Conservation (phyloP, 2,888 invertebrate genomes). For the Oscheius onirici region DNA sequence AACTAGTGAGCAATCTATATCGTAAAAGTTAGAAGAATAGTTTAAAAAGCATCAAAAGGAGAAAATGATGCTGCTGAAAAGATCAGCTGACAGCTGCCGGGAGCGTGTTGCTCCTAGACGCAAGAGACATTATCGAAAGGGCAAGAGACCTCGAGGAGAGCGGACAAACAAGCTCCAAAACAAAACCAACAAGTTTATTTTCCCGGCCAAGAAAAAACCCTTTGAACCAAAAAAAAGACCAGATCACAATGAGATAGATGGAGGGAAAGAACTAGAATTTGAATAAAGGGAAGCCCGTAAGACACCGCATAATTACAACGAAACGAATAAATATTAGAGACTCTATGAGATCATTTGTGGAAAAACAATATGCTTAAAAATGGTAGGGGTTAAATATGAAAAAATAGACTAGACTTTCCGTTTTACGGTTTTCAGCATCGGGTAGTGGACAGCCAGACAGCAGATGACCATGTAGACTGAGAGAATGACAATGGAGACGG, state of each 20-base stretch:
- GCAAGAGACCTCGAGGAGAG: no score
- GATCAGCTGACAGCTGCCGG: no score
- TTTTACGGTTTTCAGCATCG: slow-evolving; percentile 4
- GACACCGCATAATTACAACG: no score
- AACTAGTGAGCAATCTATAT: no score
- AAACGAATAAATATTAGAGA: no score
- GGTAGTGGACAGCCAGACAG: slow-evolving; percentile 25
- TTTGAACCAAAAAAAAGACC: not conserved
- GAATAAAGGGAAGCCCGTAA: slow-evolving; percentile 1
- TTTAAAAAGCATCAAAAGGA: no score
- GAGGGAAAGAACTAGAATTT: slow-evolving; percentile 8
- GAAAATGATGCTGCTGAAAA: no score
- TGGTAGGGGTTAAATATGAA: not conserved
- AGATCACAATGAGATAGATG: slow-evolving; percentile 1
- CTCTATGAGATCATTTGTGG: slow-evolving; percentile 13
- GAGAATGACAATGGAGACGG: slow-evolving; percentile 8
- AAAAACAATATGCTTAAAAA: not conserved
- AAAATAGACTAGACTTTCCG: slow-evolving; percentile 12
- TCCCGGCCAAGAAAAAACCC: not conserved
- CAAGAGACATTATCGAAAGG: no score
- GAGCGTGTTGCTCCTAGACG: no score
- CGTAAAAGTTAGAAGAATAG: no score
- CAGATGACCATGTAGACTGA: slow-evolving; percentile 3
- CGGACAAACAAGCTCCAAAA: not conserved
- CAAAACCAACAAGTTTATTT: not conserved